These are phyloP conservation scores for Choristoneura rosaceana DNA, from an alignment of 2,888 invertebrate genomes.

Conservation along the genomic window DNA sequence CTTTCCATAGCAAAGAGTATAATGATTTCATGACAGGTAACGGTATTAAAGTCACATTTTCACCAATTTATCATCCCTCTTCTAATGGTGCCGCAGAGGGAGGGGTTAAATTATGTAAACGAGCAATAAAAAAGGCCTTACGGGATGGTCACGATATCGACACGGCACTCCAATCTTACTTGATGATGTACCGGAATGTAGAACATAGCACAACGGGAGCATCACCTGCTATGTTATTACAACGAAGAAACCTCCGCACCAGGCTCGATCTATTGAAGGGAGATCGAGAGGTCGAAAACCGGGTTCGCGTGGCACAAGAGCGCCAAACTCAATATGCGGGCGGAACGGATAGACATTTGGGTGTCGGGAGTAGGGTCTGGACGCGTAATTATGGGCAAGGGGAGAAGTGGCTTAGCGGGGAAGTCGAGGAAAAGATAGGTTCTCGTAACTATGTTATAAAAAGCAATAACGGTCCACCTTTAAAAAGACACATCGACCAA, in stretches of 20 bases:
- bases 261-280: not conserved
- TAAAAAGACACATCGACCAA: too few species aligned
- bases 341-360: too few species aligned
- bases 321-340: not conserved
- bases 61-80: constrained; percentile 31
- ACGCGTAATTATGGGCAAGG: too few species aligned
- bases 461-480: not conserved
- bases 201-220: not conserved
- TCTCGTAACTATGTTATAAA: not conserved
- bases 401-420: not conserved
- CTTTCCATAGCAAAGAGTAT: constrained; percentile 24
- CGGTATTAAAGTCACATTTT: constrained; percentile 25
- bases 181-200: not conserved
- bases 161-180: constrained; percentile 6
- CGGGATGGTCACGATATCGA: constrained; percentile 6
- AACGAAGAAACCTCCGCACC: not conserved
- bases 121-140: constrained; percentile 23
- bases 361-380: too few species aligned
- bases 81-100: constrained; percentile 31
- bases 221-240: not conserved
- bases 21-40: constrained; percentile 12
- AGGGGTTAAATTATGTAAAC: constrained; percentile 28
- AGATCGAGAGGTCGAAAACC: not conserved
- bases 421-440: not conserved
- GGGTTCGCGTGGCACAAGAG: not conserved